A percentile compares a stretch with the other conserved stretches of the same genome.
phyloP scores from a whole-genome alignment of 2,888 invertebrate species.

The Ellobium chinense region DNA sequence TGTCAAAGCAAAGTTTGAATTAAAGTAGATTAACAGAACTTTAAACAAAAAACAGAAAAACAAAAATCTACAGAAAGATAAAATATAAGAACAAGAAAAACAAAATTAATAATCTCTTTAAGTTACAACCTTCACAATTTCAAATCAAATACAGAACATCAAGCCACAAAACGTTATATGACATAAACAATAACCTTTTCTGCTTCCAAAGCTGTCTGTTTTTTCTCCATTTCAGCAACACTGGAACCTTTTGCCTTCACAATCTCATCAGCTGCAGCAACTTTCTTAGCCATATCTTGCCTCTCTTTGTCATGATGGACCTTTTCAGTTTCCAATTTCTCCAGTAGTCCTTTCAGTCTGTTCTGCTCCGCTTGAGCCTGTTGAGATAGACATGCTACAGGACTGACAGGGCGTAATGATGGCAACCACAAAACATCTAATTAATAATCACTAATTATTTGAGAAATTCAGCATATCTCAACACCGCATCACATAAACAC shows the following conservation, averaged over 20 bases:
- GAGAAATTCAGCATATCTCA: too few relatives aligned
- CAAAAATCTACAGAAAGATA: background rate
- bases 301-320: slow-evolving; percentile 31
- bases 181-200: slow-evolving; percentile 47
- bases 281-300: slow-evolving; percentile 40
- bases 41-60: background rate
- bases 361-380: slow-evolving; percentile 49
- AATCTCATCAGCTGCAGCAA: slow-evolving; percentile 33
- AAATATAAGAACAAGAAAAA: background rate
- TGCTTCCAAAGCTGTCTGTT: slow-evolving; percentile 32
- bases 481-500: too few relatives aligned
- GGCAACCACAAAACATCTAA: too few relatives aligned
- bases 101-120: too few relatives aligned
- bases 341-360: slow-evolving; percentile 41
- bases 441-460: too few relatives aligned
- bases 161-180: too few relatives aligned
- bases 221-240: slow-evolving; percentile 40
- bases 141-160: too few relatives aligned
- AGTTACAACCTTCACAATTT: too few relatives aligned
- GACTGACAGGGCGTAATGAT: too few relatives aligned
- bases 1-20: too few relatives aligned
- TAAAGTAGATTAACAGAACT: too few relatives aligned
- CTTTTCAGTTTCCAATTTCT: slow-evolving; percentile 45
- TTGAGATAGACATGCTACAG: background rate
- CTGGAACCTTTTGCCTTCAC: slow-evolving; percentile 41